These are phyloP conservation scores for Gymnocheta viridis DNA, from an alignment of 2,888 invertebrate species.

Conservation along the genomic window DNA sequence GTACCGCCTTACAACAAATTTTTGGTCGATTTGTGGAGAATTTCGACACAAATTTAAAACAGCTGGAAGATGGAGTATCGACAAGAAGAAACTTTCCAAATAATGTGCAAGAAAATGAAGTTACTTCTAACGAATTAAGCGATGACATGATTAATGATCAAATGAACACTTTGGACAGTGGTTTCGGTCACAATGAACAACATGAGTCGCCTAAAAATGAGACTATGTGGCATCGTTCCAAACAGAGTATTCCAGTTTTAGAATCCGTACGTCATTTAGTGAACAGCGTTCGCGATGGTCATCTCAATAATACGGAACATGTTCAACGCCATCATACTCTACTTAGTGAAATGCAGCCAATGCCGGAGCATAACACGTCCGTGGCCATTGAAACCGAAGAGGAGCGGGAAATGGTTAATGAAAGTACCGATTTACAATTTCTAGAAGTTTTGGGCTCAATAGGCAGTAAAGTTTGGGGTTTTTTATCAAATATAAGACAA, in stretches of 20 bases:
- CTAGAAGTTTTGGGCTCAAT: conserved; percentile 78
- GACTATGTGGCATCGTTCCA: conserved; percentile 75
- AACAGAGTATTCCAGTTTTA: conserved; percentile 77
- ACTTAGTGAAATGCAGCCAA: conserved; percentile 71
- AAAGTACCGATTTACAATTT: conserved; percentile 77
- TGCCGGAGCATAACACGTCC: conserved; percentile 70
- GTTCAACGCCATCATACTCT: conserved; percentile 74
- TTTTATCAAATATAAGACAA: conserved; percentile 77
- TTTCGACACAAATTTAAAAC: conserved; percentile 71
- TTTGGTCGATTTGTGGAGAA: conserved; percentile 73
- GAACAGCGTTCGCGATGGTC: conserved; percentile 77
- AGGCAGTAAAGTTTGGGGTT: conserved; percentile 76
- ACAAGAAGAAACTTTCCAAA: not conserved
- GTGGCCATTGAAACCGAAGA: conserved; percentile 79
- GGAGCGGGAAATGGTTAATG: conserved; percentile 78
- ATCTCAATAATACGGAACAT: conserved; percentile 74
- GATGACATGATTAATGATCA: conserved; percentile 74
- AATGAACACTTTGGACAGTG: conserved; percentile 74
- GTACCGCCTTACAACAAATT: conserved; percentile 71
- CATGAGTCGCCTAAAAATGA: conserved; percentile 73
- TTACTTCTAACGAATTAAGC: conserved; percentile 51
- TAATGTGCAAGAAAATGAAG: conserved; percentile 22
- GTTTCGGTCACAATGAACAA: conserved; percentile 72
- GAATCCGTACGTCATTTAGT: conserved; percentile 79
- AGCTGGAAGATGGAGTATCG: conserved; percentile 51